Conservation (phyloP, 2,113 vertebrate species). For the Pseudorasbora parva region DNA sequence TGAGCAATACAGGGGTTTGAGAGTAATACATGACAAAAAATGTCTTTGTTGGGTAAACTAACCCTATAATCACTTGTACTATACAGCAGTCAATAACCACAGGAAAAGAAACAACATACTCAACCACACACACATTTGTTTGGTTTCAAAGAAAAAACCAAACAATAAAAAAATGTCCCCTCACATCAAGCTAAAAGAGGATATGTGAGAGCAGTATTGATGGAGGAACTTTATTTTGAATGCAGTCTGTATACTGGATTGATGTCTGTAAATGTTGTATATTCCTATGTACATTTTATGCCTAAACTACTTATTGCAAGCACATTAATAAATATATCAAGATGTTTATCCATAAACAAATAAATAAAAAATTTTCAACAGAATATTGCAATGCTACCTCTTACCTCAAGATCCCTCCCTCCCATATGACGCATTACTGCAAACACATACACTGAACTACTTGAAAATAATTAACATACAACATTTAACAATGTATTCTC, state of each 20-base stretch:
- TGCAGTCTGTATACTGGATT: neutral
- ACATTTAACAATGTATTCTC: neutral
- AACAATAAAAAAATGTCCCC: neutral
- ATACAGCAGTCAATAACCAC: slow-evolving; percentile 1
- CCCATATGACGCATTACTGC: neutral
- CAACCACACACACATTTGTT: slow-evolving; percentile 7
- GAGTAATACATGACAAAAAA: too few relatives aligned
- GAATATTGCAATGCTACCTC: slow-evolving; percentile 4
- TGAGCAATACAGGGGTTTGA: too few relatives aligned
- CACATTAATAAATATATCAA: neutral
- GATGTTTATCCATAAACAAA: neutral
- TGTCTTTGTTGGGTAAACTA: too few relatives aligned
- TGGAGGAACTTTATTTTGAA: neutral
- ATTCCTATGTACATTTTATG: neutral
- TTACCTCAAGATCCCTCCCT: slow-evolving; percentile 19
- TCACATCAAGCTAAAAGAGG: neutral
- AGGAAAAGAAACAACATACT: neutral
- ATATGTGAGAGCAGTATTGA: neutral
- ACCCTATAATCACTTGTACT: neutral
- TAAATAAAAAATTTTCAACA: neutral
- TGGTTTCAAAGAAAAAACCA: neutral
- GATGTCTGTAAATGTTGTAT: neutral
- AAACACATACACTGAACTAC: neutral
- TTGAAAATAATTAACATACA: too few relatives aligned
- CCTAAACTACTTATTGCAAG: neutral